phyloP scores from a whole-genome alignment of 2,113 vertebrate species.

The Craseonycteris thonglongyai region DNA sequence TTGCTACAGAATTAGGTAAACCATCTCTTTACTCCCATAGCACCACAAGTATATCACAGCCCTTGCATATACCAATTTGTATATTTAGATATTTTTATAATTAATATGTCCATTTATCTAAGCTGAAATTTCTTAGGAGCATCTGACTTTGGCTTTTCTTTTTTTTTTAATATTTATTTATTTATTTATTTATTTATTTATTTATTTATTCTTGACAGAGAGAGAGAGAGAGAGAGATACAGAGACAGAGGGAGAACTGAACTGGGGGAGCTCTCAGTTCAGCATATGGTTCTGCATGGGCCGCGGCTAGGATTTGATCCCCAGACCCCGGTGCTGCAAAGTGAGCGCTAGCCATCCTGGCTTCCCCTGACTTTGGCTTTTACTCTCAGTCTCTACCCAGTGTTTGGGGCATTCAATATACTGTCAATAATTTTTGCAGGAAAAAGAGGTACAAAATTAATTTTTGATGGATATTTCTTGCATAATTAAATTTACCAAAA shows the following conservation, averaged over 20 bases:
- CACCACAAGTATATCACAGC: background rate
- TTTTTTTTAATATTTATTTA: too few species aligned
- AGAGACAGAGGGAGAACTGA: too few species aligned
- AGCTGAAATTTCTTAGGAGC: background rate
- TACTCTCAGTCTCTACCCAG: background rate
- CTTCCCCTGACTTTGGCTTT: background rate
- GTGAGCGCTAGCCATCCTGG: too few species aligned
- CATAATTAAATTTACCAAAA: background rate
- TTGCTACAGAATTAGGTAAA: background rate
- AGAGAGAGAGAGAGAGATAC: too few species aligned
- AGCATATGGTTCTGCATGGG: too few species aligned
- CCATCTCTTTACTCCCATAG: background rate
- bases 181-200: too few species aligned
- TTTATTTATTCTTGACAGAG: too few species aligned
- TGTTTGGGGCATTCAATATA: background rate
- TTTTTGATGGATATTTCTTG: background rate
- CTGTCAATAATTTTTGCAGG: background rate
- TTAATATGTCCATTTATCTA: background rate
- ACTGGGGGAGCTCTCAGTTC: too few species aligned
- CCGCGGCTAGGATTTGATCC: too few species aligned
- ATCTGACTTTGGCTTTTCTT: background rate
- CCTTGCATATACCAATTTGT: background rate
- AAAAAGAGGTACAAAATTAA: background rate
- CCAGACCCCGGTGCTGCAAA: too few species aligned
- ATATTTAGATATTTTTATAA: background rate